Evolutionary conservation across 2,888 invertebrate species (phyloP).

Genomic region (Drosophila incognita): DNA sequence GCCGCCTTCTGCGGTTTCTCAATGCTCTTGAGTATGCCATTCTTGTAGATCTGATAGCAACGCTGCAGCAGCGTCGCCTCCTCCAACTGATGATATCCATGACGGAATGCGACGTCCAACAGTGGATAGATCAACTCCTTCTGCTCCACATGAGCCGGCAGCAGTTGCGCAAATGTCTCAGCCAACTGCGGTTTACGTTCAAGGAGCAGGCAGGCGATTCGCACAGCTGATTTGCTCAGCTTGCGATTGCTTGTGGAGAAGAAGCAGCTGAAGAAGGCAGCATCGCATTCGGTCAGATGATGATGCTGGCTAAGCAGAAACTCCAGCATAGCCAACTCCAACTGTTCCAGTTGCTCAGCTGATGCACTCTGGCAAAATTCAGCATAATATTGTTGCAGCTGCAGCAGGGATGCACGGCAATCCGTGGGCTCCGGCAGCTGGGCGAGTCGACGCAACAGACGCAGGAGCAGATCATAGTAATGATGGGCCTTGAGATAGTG

Average conservation of each 20-base stretch:
- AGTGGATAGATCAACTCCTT: conserved; percentile 89
- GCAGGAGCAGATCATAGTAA: conserved; percentile 86
- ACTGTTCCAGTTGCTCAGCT: conserved; percentile 85
- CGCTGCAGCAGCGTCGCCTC: conserved; percentile 86
- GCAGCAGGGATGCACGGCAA: conserved; percentile 83
- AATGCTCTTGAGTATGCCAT: conserved; percentile 88
- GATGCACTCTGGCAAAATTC: conserved; percentile 83
- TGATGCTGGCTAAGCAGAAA: conserved; percentile 88
- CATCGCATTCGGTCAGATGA: conserved; percentile 85
- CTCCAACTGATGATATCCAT: conserved; percentile 68
- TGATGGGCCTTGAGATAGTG: conserved; percentile 83
- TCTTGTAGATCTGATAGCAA: conserved; percentile 87
- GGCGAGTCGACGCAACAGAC: conserved; percentile 86
- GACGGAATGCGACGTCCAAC: conserved; percentile 85
- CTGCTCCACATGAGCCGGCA: conserved; percentile 85
- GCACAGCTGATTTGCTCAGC: conserved; percentile 87
- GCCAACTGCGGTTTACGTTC: conserved; percentile 81
- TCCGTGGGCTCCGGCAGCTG: conserved; percentile 73
- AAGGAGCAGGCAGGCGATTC: conserved; percentile 87
- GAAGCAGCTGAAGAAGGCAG: conserved; percentile 86
- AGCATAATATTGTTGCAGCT: conserved; percentile 85
- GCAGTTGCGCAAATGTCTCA: conserved; percentile 55
- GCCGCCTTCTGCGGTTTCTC: conserved; percentile 90
- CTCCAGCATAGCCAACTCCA: conserved; percentile 86
- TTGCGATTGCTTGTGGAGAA: conserved; percentile 85